Conservation (phyloP, 2,888 invertebrate genomes). For the Trichopoda pennipes region DNA sequence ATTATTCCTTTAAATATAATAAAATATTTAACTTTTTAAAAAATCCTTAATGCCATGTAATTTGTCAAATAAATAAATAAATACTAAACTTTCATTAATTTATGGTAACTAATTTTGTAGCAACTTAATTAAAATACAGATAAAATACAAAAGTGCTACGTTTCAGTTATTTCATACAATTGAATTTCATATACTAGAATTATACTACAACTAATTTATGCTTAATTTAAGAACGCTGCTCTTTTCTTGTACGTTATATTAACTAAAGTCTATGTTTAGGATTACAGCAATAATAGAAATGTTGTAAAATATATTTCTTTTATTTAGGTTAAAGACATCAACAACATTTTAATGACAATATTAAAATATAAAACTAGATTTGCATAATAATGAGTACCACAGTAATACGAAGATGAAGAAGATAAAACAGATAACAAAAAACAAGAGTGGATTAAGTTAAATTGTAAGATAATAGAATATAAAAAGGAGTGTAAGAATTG, state of each 20-base stretch:
- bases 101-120: no score
- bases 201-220: constrained; percentile 45
- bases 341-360: constrained; percentile 74
- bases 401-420: constrained; percentile 1
- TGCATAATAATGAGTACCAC: constrained; percentile 79
- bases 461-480: constrained; percentile 7
- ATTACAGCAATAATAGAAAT: constrained; percentile 28
- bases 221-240: constrained; percentile 19
- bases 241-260: neutral
- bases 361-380: constrained; percentile 75
- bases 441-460: constrained; percentile 1
- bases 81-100: no score
- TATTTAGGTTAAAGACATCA: constrained; percentile 55
- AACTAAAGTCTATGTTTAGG: neutral
- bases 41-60: no score
- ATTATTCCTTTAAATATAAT: no score
- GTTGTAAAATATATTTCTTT: constrained; percentile 1
- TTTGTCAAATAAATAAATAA: no score
- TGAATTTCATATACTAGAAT: constrained; percentile 5
- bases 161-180: neutral
- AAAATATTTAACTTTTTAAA: no score
- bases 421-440: constrained; percentile 22
- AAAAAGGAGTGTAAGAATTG: neutral
- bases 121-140: no score
- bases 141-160: neutral